Evolutionary conservation across 2,113 vertebrate genomes (phyloP).

Genomic region (Chaetorhynchus papuensis): DNA sequence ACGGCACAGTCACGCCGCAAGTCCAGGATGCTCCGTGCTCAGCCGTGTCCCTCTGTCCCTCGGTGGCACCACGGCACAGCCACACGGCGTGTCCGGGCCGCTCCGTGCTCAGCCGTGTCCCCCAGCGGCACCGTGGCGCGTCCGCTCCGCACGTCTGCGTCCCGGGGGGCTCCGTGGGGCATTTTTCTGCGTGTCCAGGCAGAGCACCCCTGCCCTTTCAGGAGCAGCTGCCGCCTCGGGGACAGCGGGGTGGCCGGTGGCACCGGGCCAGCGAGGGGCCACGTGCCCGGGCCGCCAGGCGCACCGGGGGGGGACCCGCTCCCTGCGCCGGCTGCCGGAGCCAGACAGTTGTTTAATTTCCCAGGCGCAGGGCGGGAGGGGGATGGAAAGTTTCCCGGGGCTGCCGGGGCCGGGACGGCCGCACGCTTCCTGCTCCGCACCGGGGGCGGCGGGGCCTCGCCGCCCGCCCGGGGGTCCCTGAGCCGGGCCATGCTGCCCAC

Average conservation of each 20-base stretch:
- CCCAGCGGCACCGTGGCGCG: rapidly evolving
- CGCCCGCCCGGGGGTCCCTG: not conserved
- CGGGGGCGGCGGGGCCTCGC: not conserved
- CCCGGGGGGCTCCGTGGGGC: rapidly evolving
- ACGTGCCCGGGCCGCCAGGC: not conserved
- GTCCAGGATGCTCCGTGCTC: rapidly evolving
- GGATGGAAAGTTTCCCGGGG: conserved; percentile 55
- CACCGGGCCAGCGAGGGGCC: not conserved
- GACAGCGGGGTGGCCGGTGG: conserved; percentile 1
- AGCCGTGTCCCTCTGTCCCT: rapidly evolving
- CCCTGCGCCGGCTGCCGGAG: not conserved
- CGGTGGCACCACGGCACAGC: rapidly evolving
- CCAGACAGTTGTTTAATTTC: conserved; percentile 60
- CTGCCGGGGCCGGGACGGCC: not conserved
- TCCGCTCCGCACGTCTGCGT: rapidly evolving
- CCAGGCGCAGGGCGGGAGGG: conserved; percentile 44
- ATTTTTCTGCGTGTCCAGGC: rapidly evolving
- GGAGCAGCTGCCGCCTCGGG: not conserved
- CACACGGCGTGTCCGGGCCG: rapidly evolving
- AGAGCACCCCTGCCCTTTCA: not conserved
- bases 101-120: rapidly evolving
- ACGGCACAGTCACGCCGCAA: rapidly evolving
- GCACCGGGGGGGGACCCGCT: not conserved
- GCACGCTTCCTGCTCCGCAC: not conserved
- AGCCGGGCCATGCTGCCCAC: conserved; percentile 51